phyloP scores from a whole-genome alignment of 2,888 invertebrate species.

The Cantharis lateralis region DNA sequence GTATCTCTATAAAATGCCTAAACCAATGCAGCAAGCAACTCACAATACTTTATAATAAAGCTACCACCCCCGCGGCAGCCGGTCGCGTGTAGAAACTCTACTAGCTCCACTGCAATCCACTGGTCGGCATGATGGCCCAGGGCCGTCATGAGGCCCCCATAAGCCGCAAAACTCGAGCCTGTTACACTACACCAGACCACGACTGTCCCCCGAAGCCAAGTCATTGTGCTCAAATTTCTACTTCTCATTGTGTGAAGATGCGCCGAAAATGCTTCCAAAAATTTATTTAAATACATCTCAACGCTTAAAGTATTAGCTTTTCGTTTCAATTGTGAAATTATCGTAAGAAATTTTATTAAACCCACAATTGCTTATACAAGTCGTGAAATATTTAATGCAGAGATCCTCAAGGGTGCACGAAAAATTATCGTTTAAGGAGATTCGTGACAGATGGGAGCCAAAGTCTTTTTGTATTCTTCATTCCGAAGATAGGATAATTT shows the following conservation, averaged over 20 bases:
- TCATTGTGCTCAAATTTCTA: constrained; percentile 47
- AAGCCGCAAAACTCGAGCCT: constrained; percentile 44
- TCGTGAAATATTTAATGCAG: constrained; percentile 6
- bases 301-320: constrained; percentile 6
- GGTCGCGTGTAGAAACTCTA: constrained; percentile 52
- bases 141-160: constrained; percentile 47
- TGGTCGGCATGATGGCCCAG: constrained; percentile 49
- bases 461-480: neutral
- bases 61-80: constrained; percentile 56
- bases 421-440: constrained; percentile 5
- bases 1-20: constrained; percentile 2
- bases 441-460: constrained; percentile 26
- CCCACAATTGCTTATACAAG: constrained; percentile 10
- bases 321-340: constrained; percentile 12
- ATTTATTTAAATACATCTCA: constrained; percentile 27
- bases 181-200: constrained; percentile 49
- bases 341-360: constrained; percentile 6
- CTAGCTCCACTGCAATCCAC: constrained; percentile 45
- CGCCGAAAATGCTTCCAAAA: constrained; percentile 28
- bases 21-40: constrained; percentile 26
- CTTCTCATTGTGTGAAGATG: constrained; percentile 36
- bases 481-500: neutral
- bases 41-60: constrained; percentile 50
- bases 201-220: constrained; percentile 52
- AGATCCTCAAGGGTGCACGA: neutral